phyloP scores from a whole-genome alignment of 2,888 invertebrate species.

The Panzeria rudis region DNA sequence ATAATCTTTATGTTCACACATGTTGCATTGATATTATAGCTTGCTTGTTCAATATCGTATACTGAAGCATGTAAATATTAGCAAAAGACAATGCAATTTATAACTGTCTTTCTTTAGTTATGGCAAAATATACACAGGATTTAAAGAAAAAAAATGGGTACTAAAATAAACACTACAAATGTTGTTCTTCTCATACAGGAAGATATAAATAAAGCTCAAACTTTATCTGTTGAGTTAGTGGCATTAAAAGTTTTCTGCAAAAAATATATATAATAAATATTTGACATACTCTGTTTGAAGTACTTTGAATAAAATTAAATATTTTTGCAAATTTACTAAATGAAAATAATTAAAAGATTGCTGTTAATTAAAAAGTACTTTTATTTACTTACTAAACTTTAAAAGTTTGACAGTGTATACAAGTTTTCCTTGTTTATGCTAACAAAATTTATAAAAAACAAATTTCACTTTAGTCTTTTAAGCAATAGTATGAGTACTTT shows the following conservation, averaged over 20 bases:
- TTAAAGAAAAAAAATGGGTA: not conserved
- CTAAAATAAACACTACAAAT: constrained; percentile 3
- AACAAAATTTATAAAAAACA: too few species aligned
- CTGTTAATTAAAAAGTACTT: not conserved
- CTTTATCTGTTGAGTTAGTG: not conserved
- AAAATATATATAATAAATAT: not conserved
- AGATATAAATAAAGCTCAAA: not conserved
- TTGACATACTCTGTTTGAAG: not conserved
- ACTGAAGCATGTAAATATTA: constrained; percentile 15
- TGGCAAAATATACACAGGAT: not conserved
- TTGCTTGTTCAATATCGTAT: not conserved
- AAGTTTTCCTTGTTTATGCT: too few species aligned
- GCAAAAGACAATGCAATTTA: constrained; percentile 18
- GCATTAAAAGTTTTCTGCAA: not conserved
- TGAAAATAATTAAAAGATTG: not conserved
- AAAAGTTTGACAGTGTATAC: not conserved
- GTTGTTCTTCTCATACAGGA: not conserved
- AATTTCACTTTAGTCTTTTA: too few species aligned
- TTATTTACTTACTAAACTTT: not conserved
- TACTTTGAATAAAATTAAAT: not conserved
- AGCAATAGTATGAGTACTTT: too few species aligned
- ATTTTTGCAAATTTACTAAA: not conserved
- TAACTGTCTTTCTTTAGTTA: constrained; percentile 4
- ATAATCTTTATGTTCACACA: constrained; percentile 30
- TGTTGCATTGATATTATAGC: constrained; percentile 11